phyloP scores from a whole-genome alignment of 2,113 vertebrate genomes.

The Oophaga pumilio region DNA sequence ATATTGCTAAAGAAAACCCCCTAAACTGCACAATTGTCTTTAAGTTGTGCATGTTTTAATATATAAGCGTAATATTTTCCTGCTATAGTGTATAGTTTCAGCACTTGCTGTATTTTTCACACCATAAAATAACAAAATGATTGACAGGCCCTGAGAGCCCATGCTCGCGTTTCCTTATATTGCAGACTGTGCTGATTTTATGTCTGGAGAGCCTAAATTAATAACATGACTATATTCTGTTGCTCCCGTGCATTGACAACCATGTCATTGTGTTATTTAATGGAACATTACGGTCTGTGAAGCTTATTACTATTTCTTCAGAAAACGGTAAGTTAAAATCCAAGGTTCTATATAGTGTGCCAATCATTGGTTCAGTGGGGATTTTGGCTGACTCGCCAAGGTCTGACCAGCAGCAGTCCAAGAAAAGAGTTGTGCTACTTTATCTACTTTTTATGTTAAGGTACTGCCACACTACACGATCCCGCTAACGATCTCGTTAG shows the following conservation, averaged over 20 bases:
- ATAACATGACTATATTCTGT: neutral
- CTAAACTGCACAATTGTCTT: too few species aligned
- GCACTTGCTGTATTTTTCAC: neutral
- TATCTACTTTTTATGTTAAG: too few species aligned
- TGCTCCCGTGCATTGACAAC: neutral
- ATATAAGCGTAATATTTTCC: too few species aligned
- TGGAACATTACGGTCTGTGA: neutral
- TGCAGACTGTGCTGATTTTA: neutral
- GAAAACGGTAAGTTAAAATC: too few species aligned
- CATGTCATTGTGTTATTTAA: neutral
- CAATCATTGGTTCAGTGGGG: too few species aligned
- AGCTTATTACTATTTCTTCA: neutral
- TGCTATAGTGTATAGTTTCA: too few species aligned
- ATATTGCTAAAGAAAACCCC: too few species aligned
- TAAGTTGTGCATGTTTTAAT: too few species aligned
- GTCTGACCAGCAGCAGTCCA: neutral
- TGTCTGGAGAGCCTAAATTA: neutral
- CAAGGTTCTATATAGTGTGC: too few species aligned
- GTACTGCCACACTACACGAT: too few species aligned
- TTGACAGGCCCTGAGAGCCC: too few species aligned
- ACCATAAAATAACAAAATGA: neutral
- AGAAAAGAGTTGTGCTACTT: neutral
- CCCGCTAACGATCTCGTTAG: too few species aligned
- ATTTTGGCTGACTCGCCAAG: neutral
- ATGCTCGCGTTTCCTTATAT: neutral